A percentile compares a stretch with the other conserved stretches of the same genome.
phyloP scores from a whole-genome alignment of 1,140 invertebrate species.

The Choristoneura fumiferana region DNA sequence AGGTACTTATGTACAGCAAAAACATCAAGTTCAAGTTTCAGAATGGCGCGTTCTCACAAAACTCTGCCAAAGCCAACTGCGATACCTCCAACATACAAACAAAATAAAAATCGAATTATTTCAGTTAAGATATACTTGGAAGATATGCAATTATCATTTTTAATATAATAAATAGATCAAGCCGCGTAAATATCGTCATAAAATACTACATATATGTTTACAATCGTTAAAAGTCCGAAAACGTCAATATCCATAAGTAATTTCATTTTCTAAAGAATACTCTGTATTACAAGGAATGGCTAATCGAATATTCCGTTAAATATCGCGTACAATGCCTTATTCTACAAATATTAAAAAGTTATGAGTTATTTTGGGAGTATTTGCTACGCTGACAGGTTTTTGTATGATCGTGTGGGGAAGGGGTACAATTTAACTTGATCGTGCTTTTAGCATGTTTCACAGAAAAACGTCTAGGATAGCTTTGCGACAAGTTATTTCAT shows the following conservation, averaged over 20 bases:
- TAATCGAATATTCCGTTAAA: neutral
- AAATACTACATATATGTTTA: slow-evolving; percentile 5
- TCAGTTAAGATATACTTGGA: slow-evolving; percentile 6
- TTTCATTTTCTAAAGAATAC: slow-evolving; percentile 14
- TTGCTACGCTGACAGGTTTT: too few relatives aligned
- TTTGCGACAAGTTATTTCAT: too few relatives aligned
- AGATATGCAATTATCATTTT: slow-evolving; percentile 15
- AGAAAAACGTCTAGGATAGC: too few relatives aligned
- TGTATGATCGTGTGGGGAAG: too few relatives aligned
- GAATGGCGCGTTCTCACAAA: slow-evolving; percentile 44
- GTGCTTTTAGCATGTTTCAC: too few relatives aligned
- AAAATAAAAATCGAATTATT: neutral
- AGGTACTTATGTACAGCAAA: neutral
- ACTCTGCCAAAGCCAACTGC: slow-evolving; percentile 24
- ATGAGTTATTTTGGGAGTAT: too few relatives aligned
- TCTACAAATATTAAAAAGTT: neutral
- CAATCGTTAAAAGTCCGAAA: neutral
- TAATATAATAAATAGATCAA: neutral
- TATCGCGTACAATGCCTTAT: slow-evolving; percentile 2
- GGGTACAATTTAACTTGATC: too few relatives aligned
- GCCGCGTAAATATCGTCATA: neutral
- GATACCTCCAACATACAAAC: slow-evolving; percentile 3
- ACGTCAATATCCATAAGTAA: neutral
- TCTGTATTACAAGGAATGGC: slow-evolving; percentile 5
- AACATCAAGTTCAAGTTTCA: slow-evolving; percentile 49